Percentiles rank a stretch among this genome's conserved stretches.
Evolutionary conservation across 2,888 invertebrate genomes (phyloP).

Genomic region (Cheiracanthium punctorium): DNA sequence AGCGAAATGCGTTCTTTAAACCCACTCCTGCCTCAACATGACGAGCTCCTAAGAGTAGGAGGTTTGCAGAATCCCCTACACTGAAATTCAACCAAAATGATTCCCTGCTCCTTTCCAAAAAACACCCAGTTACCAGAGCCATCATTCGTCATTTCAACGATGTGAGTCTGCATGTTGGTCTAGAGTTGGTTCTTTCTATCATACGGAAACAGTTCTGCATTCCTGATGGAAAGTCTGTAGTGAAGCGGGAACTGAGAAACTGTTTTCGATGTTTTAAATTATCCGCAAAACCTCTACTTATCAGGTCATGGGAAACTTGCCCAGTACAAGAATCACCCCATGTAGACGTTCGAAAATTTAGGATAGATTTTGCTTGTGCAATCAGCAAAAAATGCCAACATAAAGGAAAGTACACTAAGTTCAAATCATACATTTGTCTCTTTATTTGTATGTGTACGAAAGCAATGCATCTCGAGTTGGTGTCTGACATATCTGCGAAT

Average conservation of each 20-base stretch:
- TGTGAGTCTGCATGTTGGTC: background rate
- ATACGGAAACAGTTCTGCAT: background rate
- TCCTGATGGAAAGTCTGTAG: background rate
- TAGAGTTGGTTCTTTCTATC: background rate
- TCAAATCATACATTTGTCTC: conserved; percentile 8
- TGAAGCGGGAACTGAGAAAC: background rate
- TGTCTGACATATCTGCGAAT: background rate
- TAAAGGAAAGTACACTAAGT: background rate
- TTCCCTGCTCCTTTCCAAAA: background rate
- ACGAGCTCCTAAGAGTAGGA: background rate
- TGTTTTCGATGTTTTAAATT: background rate
- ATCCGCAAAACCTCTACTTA: background rate
- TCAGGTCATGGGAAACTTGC: background rate
- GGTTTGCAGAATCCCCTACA: background rate
- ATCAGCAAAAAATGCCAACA: conserved; percentile 11
- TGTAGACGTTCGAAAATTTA: background rate
- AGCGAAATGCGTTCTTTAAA: background rate
- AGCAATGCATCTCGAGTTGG: background rate
- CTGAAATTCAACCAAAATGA: background rate
- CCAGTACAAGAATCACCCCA: background rate
- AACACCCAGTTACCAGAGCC: background rate
- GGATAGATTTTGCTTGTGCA: conserved; percentile 12
- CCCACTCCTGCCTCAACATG: background rate
- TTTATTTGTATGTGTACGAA: background rate
- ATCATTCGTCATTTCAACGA: background rate